Conservation (phyloP, 2,797 vertebrate species). For the Bufotes viridis region DNA sequence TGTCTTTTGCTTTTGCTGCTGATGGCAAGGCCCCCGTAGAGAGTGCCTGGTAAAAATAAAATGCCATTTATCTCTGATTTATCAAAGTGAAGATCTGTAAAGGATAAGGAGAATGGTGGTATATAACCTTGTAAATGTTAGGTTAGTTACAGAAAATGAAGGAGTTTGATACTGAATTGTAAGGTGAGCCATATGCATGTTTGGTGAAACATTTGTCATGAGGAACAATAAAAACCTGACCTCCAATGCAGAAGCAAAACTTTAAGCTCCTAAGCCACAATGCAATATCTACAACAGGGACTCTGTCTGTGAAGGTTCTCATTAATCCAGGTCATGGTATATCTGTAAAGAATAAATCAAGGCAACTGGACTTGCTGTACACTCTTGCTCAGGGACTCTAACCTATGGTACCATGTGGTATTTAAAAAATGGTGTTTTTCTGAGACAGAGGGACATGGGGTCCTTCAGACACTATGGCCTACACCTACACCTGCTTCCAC, state of each 20-base stretch:
- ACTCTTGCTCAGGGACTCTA: no score
- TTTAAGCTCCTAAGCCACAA: not conserved
- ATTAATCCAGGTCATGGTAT: no score
- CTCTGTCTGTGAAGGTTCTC: no score
- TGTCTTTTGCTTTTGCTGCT: constrained; percentile 29
- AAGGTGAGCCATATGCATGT: not conserved
- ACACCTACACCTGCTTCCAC: no score
- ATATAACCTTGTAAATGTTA: constrained; percentile 19
- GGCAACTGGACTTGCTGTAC: no score
- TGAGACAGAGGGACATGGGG: no score
- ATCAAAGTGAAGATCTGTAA: constrained; percentile 15
- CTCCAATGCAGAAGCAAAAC: not conserved
- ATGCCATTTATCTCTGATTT: constrained; percentile 60
- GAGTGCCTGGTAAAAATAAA: constrained; percentile 45
- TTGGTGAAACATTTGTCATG: not conserved
- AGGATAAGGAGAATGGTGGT: not conserved
- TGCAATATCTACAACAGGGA: no score
- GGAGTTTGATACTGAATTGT: not conserved
- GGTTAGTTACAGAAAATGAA: constrained; percentile 11
- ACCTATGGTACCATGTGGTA: no score
- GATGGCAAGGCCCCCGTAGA: constrained; percentile 17
- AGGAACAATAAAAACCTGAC: not conserved
- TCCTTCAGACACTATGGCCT: no score
- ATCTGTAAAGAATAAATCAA: no score
- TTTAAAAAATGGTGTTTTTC: no score